Evolutionary conservation across 2,113 vertebrate genomes (phyloP), one percentile per base, ranked within the genome.

Genomic region (Silurus meridionalis): DNA sequence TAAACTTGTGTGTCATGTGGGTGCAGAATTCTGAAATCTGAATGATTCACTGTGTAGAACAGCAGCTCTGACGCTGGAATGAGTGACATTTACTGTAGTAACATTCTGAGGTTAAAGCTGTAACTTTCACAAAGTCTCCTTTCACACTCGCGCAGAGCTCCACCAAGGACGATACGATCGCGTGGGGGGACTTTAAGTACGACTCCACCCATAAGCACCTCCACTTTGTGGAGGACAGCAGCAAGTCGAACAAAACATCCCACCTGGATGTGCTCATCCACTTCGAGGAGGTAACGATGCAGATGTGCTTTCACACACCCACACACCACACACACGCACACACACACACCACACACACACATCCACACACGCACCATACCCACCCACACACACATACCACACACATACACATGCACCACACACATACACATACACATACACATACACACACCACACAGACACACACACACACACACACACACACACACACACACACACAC

Each of bases 201-300:
- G 94, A 95, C 83, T 91, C 93, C 4, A 89, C 86, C 88, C 89
- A 88, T 57, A 93, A 91, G 83, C 93, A 93, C 81, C 93, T 95
- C 6, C 92, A 92, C 23, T 94, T 95, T 91, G 93, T 83, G 72
- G 92, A 93, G 25, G 93, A 93, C 8, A 90, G 90, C 46, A 92
- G 46, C 0, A 85, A 90, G 53, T 74, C 78, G 5, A 94, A 94
- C 91, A 84, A 89, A 60, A 91, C 92, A 5, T 19, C 90, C 6
- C 83, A 86, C 74, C 23, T 94, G 93, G 94, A 95, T 63, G 85
- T 95, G 48, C 90, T 95, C 88, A 89, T 95, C 89, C 86, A 94
- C 64, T 95, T 95, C 57, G 90, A 94, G 2, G 92, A 95, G 91
- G 94, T 94, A 92, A 91, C 0, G 14, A 19, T 3, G 77, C n/a